These are phyloP conservation scores for Brachyptera risi DNA, from an alignment of 2,888 invertebrate genomes.

Conservation along the genomic window DNA sequence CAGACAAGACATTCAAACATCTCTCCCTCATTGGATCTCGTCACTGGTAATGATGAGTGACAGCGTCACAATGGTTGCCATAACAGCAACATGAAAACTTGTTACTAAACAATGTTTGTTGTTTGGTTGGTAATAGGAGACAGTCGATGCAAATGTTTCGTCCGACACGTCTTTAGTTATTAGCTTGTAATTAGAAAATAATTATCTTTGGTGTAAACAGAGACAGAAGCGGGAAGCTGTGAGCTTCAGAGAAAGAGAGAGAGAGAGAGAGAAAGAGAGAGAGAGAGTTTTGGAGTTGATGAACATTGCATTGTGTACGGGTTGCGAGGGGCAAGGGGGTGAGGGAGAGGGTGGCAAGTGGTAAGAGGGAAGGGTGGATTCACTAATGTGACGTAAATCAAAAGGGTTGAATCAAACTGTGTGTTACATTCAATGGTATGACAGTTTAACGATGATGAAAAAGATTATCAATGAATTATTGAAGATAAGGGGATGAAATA, in stretches of 20 bases:
- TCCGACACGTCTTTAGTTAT: constrained; percentile 32
- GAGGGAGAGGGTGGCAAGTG: constrained; percentile 25
- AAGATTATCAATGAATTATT: not conserved
- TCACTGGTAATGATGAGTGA: constrained; percentile 17
- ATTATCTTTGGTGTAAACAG: constrained; percentile 32
- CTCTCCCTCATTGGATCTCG: constrained; percentile 7
- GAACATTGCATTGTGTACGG: constrained; percentile 39
- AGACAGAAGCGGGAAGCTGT: too few relatives aligned
- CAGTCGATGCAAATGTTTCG: constrained; percentile 32
- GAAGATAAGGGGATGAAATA: not conserved
- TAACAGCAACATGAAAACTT: not conserved
- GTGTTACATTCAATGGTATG: not conserved
- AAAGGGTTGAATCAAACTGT: constrained; percentile 8
- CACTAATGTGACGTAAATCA: constrained; percentile 14
- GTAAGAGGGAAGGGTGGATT: constrained; percentile 29
- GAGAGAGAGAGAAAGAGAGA: not conserved
- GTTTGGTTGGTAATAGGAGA: constrained; percentile 23
- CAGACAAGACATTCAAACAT: too few relatives aligned
- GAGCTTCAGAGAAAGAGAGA: constrained; percentile 3
- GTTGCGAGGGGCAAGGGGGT: constrained; percentile 26
- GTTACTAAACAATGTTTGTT: not conserved
- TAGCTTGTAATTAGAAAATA: constrained; percentile 34
- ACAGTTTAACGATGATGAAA: constrained; percentile 12
- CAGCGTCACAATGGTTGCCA: constrained; percentile 13
- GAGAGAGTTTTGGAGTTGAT: constrained; percentile 24